phyloP scores from a whole-genome alignment of 1,140 invertebrate species.

The Drosophila ironensis region DNA sequence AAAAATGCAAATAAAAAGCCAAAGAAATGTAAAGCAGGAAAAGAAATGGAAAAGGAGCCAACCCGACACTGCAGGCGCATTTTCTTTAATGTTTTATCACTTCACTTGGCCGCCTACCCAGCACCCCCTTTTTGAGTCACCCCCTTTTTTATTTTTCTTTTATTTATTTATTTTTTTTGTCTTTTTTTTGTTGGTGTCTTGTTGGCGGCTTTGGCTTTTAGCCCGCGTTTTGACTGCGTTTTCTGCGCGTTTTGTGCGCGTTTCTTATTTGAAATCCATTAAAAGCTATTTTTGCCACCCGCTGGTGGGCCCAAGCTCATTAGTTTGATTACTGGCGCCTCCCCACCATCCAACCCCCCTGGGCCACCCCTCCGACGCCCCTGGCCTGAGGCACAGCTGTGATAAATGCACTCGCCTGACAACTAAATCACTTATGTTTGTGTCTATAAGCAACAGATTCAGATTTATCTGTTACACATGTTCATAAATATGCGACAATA shows the following conservation, averaged over 20 bases:
- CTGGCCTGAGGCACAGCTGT: slow-evolving; percentile 57
- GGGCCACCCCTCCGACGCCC: neutral
- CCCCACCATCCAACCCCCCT: neutral
- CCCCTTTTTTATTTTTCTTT: neutral
- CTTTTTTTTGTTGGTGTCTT: too few relatives aligned
- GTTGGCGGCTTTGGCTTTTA: too few relatives aligned
- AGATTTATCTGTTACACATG: slow-evolving; percentile 79
- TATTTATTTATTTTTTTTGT: too few relatives aligned
- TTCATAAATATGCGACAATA: slow-evolving; percentile 81
- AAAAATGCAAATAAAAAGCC: too few relatives aligned
- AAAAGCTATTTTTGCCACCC: slow-evolving; percentile 71
- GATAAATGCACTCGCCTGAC: slow-evolving; percentile 76
- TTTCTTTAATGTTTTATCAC: slow-evolving; percentile 76
- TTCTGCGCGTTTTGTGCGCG: slow-evolving; percentile 10
- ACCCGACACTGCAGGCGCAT: slow-evolving; percentile 20
- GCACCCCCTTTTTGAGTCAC: neutral
- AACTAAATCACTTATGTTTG: slow-evolving; percentile 71
- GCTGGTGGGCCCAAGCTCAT: slow-evolving; percentile 57
- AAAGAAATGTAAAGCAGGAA: too few relatives aligned
- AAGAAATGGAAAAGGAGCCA: neutral
- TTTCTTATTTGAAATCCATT: slow-evolving; percentile 70
- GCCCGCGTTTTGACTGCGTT: too few relatives aligned
- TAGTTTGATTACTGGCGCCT: slow-evolving; percentile 76
- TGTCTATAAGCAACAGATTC: slow-evolving; percentile 30
- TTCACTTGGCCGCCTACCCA: slow-evolving; percentile 51